phyloP scores from a whole-genome alignment of 2,888 invertebrate genomes.

The Drosophila mulleri region DNA sequence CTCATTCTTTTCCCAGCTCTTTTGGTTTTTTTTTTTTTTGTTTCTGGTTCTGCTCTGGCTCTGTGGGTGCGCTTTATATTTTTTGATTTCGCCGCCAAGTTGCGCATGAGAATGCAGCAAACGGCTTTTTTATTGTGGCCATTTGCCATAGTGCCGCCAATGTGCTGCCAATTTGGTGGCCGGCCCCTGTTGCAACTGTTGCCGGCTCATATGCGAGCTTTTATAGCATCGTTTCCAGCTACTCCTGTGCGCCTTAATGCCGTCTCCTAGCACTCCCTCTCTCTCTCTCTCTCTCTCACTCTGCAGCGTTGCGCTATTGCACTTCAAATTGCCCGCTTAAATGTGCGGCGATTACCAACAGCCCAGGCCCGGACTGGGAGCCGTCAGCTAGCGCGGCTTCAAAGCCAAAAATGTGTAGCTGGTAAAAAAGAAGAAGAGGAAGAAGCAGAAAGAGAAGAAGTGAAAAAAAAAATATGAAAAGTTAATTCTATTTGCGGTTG shows the following conservation, averaged over 20 bases:
- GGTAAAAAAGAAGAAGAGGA: slow-evolving; percentile 19
- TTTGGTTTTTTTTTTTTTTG: slow-evolving; percentile 8
- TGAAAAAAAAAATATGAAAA: slow-evolving; percentile 60
- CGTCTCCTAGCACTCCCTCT: neutral
- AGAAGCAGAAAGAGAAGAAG: neutral
- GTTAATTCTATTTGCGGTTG: slow-evolving; percentile 79
- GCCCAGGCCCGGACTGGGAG: slow-evolving; percentile 33
- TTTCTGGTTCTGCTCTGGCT: neutral
- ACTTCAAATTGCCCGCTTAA: slow-evolving; percentile 79
- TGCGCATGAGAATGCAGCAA: slow-evolving; percentile 82
- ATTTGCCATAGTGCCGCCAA: slow-evolving; percentile 75
- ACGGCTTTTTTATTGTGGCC: slow-evolving; percentile 81
- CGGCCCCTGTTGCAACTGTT: slow-evolving; percentile 57
- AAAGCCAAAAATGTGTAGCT: slow-evolving; percentile 52
- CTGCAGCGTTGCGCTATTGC: slow-evolving; percentile 64
- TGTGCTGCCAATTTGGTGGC: slow-evolving; percentile 70
- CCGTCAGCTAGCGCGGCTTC: too few species aligned
- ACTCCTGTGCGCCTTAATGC: slow-evolving; percentile 31
- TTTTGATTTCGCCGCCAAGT: slow-evolving; percentile 66
- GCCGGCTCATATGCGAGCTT: slow-evolving; percentile 61
- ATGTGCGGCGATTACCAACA: slow-evolving; percentile 77
- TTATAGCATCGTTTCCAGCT: slow-evolving; percentile 48
- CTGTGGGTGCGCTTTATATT: slow-evolving; percentile 21
- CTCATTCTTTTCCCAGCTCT: slow-evolving; percentile 27
- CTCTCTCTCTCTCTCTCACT: neutral